phyloP scores from a whole-genome alignment of 2,888 invertebrate genomes.

The Bellardia bayeri region DNA sequence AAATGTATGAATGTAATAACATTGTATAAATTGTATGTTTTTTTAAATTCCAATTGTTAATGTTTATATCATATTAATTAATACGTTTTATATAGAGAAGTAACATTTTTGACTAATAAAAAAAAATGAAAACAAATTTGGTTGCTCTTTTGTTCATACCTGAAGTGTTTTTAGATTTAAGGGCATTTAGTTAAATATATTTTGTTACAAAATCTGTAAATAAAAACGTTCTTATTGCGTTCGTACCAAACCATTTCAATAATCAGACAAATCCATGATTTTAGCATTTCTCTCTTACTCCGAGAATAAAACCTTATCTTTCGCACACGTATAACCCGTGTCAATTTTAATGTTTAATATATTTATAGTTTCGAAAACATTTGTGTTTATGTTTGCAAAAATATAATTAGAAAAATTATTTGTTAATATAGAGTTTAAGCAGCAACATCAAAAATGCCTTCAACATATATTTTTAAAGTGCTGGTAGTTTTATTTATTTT shows the following conservation, averaged over 20 bases:
- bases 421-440: neutral
- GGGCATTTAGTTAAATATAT: no score
- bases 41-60: neutral
- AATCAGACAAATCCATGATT: neutral
- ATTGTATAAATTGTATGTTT: neutral
- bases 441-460: neutral
- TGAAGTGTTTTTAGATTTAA: no score
- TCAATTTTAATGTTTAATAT: neutral
- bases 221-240: no score
- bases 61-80: neutral
- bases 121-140: no score
- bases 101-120: no score
- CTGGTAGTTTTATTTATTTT: neutral
- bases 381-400: neutral
- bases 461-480: neutral
- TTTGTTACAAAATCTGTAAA: no score
- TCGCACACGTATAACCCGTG: neutral
- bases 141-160: no score
- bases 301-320: neutral
- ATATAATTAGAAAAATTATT: neutral
- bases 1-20: neutral
- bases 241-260: no score
- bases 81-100: no score
- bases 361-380: neutral
- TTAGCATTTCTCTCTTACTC: neutral